phyloP scores from a whole-genome alignment of 2,113 vertebrate species.

The Corythaixoides concolor region DNA sequence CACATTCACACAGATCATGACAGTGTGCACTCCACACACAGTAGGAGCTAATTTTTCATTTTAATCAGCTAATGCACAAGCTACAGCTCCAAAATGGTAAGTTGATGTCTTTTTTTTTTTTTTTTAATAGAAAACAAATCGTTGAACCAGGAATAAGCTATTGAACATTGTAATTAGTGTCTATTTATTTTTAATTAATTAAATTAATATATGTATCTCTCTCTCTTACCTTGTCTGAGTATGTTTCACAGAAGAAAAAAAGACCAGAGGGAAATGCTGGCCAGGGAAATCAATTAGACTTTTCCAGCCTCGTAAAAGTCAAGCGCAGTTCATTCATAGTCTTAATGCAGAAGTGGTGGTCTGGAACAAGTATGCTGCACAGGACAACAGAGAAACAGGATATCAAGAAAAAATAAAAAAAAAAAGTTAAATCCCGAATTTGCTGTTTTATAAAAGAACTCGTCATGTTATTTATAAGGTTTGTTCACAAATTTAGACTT shows the following conservation, averaged over 20 bases:
- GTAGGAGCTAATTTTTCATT: neutral
- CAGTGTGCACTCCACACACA: neutral
- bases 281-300: neutral
- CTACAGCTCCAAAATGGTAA: neutral
- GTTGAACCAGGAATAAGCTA: neutral
- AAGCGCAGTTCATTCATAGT: neutral
- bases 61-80: neutral
- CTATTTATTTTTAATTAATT: neutral
- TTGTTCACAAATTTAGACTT: neutral
- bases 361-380: neutral
- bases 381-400: neutral
- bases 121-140: neutral
- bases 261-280: neutral
- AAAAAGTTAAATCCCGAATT: neutral
- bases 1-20: neutral
- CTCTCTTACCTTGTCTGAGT: neutral
- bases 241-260: neutral
- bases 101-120: neutral
- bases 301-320: neutral
- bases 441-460: neutral
- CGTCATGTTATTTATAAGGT: neutral
- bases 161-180: neutral
- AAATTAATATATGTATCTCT: neutral
- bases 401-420: neutral
- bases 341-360: neutral